Percentiles rank a stretch among this genome's conserved stretches.
phyloP scores from a whole-genome alignment of 23 tunicate species.

The Ciona savignyi region DNA sequence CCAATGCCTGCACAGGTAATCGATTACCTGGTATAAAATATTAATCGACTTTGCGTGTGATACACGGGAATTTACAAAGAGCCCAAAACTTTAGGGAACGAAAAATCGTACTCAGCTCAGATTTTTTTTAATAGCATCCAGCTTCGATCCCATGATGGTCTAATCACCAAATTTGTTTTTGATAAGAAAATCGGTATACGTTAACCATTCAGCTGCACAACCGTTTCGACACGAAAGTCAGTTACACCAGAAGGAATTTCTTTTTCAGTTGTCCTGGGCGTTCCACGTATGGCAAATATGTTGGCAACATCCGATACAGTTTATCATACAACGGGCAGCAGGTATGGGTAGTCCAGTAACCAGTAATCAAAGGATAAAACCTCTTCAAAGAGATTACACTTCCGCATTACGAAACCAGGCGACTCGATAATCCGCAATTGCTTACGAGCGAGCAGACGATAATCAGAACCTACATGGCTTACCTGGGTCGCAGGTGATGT shows the following conservation, averaged over 20 bases:
- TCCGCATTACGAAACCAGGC: background rate
- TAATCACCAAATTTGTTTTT: too few species aligned
- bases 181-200: too few species aligned
- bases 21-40: background rate
- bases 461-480: background rate
- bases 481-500: background rate
- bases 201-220: too few species aligned
- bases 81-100: too few species aligned
- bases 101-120: too few species aligned
- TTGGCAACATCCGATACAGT: background rate
- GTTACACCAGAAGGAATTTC: too few species aligned
- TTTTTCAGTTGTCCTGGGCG: background rate
- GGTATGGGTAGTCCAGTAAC: background rate
- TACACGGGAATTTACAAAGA: too few species aligned
- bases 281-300: background rate
- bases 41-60: background rate
- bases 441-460: background rate
- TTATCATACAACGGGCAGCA: background rate
- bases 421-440: background rate
- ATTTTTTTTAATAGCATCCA: too few species aligned
- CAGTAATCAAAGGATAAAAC: background rate
- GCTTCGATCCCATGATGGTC: too few species aligned
- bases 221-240: too few species aligned
- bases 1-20: background rate
- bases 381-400: background rate